Percentiles rank a stretch among this genome's conserved stretches.
phyloP scores from a whole-genome alignment of 1,140 invertebrate species.

The Chrysopa pallens region DNA sequence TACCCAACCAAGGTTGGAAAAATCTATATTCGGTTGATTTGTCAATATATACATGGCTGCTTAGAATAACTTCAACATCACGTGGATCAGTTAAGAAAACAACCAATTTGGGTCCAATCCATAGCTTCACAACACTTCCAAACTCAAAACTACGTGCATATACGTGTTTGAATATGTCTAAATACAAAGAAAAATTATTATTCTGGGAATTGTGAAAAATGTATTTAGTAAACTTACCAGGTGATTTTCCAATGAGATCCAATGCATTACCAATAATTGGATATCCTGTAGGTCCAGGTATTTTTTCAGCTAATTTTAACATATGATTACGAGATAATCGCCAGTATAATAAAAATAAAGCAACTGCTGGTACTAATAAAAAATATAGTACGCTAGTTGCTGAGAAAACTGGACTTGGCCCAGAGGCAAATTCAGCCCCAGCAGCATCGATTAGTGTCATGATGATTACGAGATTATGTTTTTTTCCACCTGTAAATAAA shows the following conservation, averaged over 20 bases:
- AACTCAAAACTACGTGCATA: conserved; percentile 34
- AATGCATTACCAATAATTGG: conserved; percentile 53
- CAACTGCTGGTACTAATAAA: conserved; percentile 42
- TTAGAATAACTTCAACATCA: conserved; percentile 53
- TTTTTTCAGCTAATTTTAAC: conserved; percentile 45
- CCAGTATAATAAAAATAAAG: conserved; percentile 55
- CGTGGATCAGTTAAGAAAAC: conserved; percentile 52
- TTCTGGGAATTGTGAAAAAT: background rate
- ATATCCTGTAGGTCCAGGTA: conserved; percentile 46
- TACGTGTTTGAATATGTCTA: conserved; percentile 48
- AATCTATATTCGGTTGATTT: conserved; percentile 51
- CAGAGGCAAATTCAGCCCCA: conserved; percentile 17
- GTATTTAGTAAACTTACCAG: conserved; percentile 24
- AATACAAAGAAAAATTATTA: conserved; percentile 9
- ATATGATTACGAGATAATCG: conserved; percentile 44
- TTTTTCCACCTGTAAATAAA: no score
- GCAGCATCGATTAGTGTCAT: conserved; percentile 13
- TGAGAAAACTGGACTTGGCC: conserved; percentile 18
- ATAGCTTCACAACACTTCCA: conserved; percentile 39
- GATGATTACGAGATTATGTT: background rate
- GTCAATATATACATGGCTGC: conserved; percentile 56
- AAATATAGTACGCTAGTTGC: conserved; percentile 41
- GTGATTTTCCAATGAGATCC: conserved; percentile 44
- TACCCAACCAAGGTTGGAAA: conserved; percentile 56
- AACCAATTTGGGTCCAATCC: conserved; percentile 53